Percentiles rank a stretch among this genome's conserved stretches.
Evolutionary conservation across 2,113 vertebrate genomes (phyloP).

Genomic region (Platysternon megacephalum): DNA sequence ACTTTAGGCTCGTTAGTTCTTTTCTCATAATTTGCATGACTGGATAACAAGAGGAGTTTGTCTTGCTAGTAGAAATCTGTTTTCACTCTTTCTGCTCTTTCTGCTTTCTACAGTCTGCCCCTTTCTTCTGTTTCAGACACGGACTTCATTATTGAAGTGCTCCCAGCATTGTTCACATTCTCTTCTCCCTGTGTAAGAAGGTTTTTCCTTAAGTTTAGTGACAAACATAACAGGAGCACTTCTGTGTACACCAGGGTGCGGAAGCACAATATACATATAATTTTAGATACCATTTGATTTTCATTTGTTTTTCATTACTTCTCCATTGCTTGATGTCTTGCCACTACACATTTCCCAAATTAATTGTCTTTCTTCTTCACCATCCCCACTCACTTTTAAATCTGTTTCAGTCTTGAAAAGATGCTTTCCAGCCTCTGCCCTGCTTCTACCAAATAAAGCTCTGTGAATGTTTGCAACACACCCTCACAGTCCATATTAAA

Average conservation of each 20-base stretch:
- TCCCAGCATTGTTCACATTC: background rate
- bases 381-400: background rate
- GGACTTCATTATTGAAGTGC: background rate
- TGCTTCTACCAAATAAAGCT: background rate
- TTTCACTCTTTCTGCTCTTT: background rate
- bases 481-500: background rate
- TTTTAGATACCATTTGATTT: background rate
- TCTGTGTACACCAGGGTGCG: background rate
- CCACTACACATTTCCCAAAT: background rate
- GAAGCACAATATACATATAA: background rate
- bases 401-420: background rate
- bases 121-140: background rate
- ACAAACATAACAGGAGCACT: background rate
- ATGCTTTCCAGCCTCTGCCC: background rate
- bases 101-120: background rate
- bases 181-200: background rate
- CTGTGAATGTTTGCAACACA: background rate
- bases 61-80: background rate
- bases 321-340: background rate
- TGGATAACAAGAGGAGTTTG: background rate
- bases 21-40: background rate
- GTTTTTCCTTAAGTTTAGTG: background rate
- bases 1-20: background rate
- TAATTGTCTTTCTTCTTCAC: background rate
- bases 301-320: background rate